Evolutionary conservation across 2,888 invertebrate genomes (phyloP), one percentile per base, ranked within the genome.

Genomic region (Sinodicranocentrus sp.): DNA sequence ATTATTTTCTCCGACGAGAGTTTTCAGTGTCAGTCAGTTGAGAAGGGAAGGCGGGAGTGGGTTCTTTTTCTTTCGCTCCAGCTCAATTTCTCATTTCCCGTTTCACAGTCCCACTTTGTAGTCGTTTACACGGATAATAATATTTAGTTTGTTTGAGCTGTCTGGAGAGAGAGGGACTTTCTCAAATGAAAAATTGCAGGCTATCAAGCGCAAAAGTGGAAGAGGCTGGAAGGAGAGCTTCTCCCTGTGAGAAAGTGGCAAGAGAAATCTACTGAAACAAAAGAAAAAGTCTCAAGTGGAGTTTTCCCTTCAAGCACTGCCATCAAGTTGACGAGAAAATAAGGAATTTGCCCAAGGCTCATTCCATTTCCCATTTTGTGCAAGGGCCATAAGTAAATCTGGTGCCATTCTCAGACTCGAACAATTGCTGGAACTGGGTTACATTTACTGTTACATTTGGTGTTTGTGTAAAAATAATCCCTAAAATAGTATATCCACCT

Each of bases 211-310:
- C n/a, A 19, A 57, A 21, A 23, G 5, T 57, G 57, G 57, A 23
- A 57, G 21, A 57, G 3, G 57, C n/a, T 57, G n/a, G 3, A 23
- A 21, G 10, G n/a, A 57, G n/a, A n/a, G n/a, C n/a, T n/a, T n/a
- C n/a, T 57, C 57, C 57, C 21, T 57, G 39, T 8, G 57, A 21
- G n/a, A 57, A 23, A 19, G 21, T 23, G 23, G n/a, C 19, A n/a
- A n/a, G n/a, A n/a, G n/a, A 48, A 57, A 57, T 48, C 15, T 5
- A 33, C 33, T 33, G 33, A 48, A 48, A 48, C 48, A 48, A 48
- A 48, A 48, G 48, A 48, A n/a, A n/a, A n/a, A n/a, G 5, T 48
- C 48, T 48, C 48, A 48, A 48, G 48, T 48, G 48, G 48, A 2
- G 3, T 48, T 48, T 33, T 33, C 33, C 33, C 33, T 33, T 33